A percentile compares a stretch with the other conserved stretches of the same genome.
phyloP scores from a whole-genome alignment of 2,888 invertebrate species.

The Machimus atricapillus region DNA sequence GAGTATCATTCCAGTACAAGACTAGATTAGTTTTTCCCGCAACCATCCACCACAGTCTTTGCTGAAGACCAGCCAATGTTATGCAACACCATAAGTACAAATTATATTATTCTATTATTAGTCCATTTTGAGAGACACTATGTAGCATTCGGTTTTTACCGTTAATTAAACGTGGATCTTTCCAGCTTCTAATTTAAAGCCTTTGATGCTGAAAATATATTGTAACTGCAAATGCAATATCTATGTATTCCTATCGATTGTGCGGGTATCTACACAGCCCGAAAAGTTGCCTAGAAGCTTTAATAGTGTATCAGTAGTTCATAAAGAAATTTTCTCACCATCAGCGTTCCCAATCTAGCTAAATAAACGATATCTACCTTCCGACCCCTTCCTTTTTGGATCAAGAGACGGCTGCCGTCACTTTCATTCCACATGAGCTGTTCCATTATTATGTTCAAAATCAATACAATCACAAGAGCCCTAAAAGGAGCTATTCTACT shows the following conservation, averaged over 20 bases:
- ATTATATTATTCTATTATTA: too few species aligned
- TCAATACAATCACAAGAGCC: neutral
- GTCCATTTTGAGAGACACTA: too few species aligned
- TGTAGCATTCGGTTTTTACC: too few species aligned
- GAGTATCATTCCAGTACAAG: too few species aligned
- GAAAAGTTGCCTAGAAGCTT: neutral
- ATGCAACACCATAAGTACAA: too few species aligned
- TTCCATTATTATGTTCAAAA: neutral
- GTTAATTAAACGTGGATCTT: neutral
- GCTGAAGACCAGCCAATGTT: too few species aligned
- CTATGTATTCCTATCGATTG: neutral
- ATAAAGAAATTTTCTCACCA: neutral
- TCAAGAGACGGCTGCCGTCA: neutral
- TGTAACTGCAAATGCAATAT: neutral
- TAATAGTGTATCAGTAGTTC: neutral
- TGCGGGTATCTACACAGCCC: neutral
- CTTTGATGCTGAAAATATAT: neutral
- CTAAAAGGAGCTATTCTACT: neutral
- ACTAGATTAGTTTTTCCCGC: too few species aligned
- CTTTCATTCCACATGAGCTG: neutral
- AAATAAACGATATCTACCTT: neutral
- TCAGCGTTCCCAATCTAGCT: neutral
- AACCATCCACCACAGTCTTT: too few species aligned
- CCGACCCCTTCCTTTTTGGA: neutral
- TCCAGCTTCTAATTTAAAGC: neutral